Percentiles rank a stretch among this genome's conserved stretches.
Evolutionary conservation across 2,797 vertebrate genomes (phyloP).

Genomic region (Serranus cabrilla): DNA sequence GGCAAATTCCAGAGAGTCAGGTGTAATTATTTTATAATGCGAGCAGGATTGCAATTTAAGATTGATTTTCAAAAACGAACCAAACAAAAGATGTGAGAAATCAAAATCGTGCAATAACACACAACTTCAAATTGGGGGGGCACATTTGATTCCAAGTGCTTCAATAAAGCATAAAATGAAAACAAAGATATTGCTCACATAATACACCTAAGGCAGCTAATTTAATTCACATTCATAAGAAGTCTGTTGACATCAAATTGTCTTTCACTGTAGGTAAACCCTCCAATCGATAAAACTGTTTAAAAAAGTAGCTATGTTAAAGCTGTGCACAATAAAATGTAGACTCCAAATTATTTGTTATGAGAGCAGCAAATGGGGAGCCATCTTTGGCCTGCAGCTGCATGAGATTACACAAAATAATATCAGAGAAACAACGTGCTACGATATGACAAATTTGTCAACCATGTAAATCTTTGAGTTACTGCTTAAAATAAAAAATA

Average conservation of each 20-base stretch:
- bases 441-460: conserved; percentile 24
- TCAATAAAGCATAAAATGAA: conserved; percentile 1
- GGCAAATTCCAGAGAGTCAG: conserved; percentile 10
- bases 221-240: not conserved
- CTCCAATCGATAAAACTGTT: not conserved
- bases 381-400: conserved; percentile 11
- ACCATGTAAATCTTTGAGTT: conserved; percentile 14
- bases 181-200: not conserved
- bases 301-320: not conserved
- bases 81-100: conserved; percentile 17
- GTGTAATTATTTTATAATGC: conserved; percentile 4
- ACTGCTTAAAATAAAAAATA: not conserved
- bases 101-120: not conserved
- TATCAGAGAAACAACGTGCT: not conserved
- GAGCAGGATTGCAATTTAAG: conserved; percentile 29
- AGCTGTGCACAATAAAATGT: not conserved
- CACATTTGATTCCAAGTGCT: not conserved
- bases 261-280: not conserved
- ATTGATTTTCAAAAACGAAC: conserved; percentile 38
- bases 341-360: conserved; percentile 9
- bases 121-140: not conserved
- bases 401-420: conserved; percentile 6
- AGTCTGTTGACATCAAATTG: not conserved
- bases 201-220: not conserved
- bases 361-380: conserved; percentile 16